Base-by-base conservation (phyloP, 2,888 invertebrate species). In the Conops quadrifasciatus region DNA sequence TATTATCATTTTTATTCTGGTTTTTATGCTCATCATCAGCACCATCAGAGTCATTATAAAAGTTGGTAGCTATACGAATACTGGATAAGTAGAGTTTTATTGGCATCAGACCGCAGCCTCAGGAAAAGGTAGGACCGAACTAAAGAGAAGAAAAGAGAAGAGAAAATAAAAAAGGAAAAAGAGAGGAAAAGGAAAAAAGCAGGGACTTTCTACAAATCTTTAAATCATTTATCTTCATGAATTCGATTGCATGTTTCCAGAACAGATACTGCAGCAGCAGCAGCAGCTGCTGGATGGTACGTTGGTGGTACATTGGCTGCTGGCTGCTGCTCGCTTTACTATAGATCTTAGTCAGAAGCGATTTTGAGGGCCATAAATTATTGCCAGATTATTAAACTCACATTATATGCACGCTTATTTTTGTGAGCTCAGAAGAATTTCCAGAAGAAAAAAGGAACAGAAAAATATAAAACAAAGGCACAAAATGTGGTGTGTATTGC, bases 371-470 rank as follows among this genome's bases (percentile, higher is more conserved):
- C 73, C 75, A 76, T 77, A 77, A 77, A 76, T 78, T 77, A 75
- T 75, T 76, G 75, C 77, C 76, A 77, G 75, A 78, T 76, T 78
- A 78, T 77, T 78, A 76, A 77, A 75, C 73, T 73, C 74, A 74
- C 75, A 78, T 77, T 78, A 78, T 73, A 75, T 76, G 75, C 77
- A 78, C 73, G 72, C 74, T 67, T 66, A 74, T 36, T 36, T 72
- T 75, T 72, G 68, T 51, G 49, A 51, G 26, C 30, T 67, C 58
- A 30, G 21, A 28, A 63, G 67, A 71, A 60, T 56, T 58, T 30
- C 51, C 43, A 36, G 28, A 53, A 30, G 21, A 19, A 69, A 26
- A n/a, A 53, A 26, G 19, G 15, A 56, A 16, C 11, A 36, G 45
- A 60, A 60, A 26, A 15, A 21, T 2, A 53, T 1, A 72, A 74